Conservation (phyloP, 2,888 invertebrate genomes). For the Eristalinus aeneus region DNA sequence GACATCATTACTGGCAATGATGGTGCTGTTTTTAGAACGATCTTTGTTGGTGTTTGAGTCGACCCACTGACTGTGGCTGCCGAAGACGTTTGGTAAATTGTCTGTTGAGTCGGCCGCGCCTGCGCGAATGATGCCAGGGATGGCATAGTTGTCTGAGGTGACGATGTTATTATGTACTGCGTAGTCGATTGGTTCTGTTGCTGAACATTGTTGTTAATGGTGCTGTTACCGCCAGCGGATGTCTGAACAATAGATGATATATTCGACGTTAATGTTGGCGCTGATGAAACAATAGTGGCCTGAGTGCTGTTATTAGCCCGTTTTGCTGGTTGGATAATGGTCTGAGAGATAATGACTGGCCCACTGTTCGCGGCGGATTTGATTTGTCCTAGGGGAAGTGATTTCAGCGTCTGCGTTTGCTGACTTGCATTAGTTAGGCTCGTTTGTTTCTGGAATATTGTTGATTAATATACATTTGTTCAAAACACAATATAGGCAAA, state of each 20-base stretch:
- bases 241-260: constrained; percentile 55
- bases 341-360: constrained; percentile 80
- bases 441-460: constrained; percentile 50
- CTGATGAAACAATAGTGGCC: constrained; percentile 51
- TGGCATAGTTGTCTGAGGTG: constrained; percentile 76
- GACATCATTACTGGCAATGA: constrained; percentile 78
- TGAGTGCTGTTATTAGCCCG: constrained; percentile 64
- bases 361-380: constrained; percentile 79
- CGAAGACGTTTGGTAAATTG: constrained; percentile 77
- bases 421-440: constrained; percentile 68
- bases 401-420: constrained; percentile 77
- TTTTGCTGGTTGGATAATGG: constrained; percentile 80
- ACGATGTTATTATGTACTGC: constrained; percentile 77
- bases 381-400: constrained; percentile 78
- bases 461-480: background rate
- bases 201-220: constrained; percentile 72
- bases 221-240: constrained; percentile 17
- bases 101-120: constrained; percentile 75
- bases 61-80: constrained; percentile 73
- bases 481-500: constrained; percentile 43
- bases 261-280: constrained; percentile 59
- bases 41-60: constrained; percentile 78
- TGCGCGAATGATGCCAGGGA: constrained; percentile 78
- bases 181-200: constrained; percentile 72
- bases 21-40: constrained; percentile 79